Evolutionary conservation across 2,888 invertebrate genomes (phyloP).

Genomic region (Brachypalpus laphriformis): DNA sequence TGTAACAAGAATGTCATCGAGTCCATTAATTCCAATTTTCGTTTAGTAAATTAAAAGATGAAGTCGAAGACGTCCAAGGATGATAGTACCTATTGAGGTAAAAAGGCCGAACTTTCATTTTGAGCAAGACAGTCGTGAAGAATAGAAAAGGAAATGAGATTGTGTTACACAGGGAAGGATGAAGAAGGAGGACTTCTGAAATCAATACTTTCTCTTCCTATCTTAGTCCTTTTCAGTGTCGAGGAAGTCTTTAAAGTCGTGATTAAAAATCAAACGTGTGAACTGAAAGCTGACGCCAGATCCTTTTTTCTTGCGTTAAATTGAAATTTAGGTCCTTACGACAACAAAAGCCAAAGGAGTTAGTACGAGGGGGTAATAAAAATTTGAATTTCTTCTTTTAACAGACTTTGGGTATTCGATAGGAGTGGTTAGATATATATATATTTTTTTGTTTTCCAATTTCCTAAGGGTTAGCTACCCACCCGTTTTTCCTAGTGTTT

Average conservation of each 20-base stretch:
- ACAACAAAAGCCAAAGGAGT: not conserved
- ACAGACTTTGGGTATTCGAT: constrained; percentile 20
- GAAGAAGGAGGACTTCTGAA: not conserved
- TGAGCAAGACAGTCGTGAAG: not conserved
- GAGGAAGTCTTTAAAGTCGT: constrained; percentile 10
- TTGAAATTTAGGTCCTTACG: not conserved
- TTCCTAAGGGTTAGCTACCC: not conserved
- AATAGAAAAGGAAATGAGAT: not conserved
- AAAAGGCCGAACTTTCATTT: not conserved
- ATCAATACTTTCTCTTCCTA: not conserved
- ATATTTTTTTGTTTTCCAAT: not conserved
- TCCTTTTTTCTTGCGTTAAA: not conserved
- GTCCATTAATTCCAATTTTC: constrained; percentile 31
- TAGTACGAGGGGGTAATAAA: constrained; percentile 9
- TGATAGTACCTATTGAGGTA: not conserved
- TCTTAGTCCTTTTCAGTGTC: not conserved
- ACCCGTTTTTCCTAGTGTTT: not conserved
- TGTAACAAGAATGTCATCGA: constrained; percentile 5
- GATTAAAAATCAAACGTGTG: constrained; percentile 12
- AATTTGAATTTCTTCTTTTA: constrained; percentile 39
- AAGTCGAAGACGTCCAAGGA: not conserved
- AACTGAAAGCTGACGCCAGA: constrained; percentile 10
- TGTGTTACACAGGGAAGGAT: not conserved
- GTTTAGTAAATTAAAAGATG: constrained; percentile 33
- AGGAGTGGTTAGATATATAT: not conserved